Percentiles rank a stretch among this genome's conserved stretches.
Evolutionary conservation across 2,797 vertebrate species (phyloP).

Genomic region (Eremophila alpestris): DNA sequence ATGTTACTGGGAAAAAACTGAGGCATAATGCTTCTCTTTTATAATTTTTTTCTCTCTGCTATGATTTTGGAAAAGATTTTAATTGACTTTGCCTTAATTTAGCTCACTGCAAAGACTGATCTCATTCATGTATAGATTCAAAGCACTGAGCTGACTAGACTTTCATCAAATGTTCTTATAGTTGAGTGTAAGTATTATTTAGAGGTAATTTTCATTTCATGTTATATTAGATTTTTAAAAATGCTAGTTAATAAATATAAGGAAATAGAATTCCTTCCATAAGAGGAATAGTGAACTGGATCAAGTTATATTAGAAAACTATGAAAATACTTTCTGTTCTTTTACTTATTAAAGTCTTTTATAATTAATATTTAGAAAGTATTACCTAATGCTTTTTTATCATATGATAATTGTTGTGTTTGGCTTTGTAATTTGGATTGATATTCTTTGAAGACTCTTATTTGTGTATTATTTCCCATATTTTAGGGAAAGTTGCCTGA

Average conservation of each 20-base stretch:
- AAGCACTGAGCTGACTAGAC: not conserved
- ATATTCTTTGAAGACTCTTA: not conserved
- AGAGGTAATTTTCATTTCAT: not conserved
- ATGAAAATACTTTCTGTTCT: not conserved
- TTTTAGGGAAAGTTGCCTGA: not conserved
- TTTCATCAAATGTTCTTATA: not conserved
- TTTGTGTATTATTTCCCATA: not conserved
- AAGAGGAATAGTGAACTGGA: not conserved
- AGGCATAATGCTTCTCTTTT: not conserved
- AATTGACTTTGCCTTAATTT: not conserved
- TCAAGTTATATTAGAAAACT: not conserved
- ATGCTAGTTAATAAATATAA: not conserved
- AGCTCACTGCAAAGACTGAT: not conserved
- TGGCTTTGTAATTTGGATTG: not conserved
- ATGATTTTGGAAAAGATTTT: not conserved
- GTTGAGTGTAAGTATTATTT: not conserved
- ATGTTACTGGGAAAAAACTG: not conserved
- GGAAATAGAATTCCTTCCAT: not conserved
- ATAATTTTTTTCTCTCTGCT: not conserved
- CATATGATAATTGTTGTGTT: not conserved
- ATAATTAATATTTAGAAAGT: not conserved
- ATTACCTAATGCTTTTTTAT: not conserved
- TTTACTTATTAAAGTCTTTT: not conserved
- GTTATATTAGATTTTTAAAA: not conserved
- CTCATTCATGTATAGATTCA: not conserved